phyloP scores from a whole-genome alignment of 92 coral and sea anemone genomes.

The Micromussa lordhowensis region DNA sequence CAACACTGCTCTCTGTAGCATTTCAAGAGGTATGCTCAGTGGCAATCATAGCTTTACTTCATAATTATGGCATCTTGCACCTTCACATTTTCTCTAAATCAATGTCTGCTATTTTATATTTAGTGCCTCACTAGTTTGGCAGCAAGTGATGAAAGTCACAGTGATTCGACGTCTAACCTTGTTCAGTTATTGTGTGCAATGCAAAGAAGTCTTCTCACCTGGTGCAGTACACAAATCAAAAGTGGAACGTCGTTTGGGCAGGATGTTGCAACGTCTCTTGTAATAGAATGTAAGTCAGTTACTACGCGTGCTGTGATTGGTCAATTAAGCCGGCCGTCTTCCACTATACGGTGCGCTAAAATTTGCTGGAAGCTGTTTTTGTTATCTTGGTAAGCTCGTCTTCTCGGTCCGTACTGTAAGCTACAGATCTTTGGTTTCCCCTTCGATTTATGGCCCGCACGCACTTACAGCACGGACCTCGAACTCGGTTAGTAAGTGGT shows the following conservation, averaged over 20 bases:
- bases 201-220: slow-evolving; percentile 92
- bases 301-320: too few relatives aligned
- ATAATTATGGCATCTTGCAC: neutral
- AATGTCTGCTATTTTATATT: neutral
- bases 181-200: slow-evolving; percentile 96
- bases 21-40: slow-evolving; percentile 85
- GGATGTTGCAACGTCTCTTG: slow-evolving; percentile 64
- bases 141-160: slow-evolving; percentile 58
- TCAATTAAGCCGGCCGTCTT: neutral
- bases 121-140: slow-evolving; percentile 79
- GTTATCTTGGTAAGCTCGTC: too few relatives aligned
- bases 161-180: slow-evolving; percentile 86
- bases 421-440: too few relatives aligned
- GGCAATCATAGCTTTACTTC: neutral
- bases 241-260: slow-evolving; percentile 67
- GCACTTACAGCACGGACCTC: too few relatives aligned
- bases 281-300: slow-evolving; percentile 72
- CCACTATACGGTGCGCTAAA: neutral
- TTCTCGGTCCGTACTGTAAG: too few relatives aligned
- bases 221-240: slow-evolving; percentile 87
- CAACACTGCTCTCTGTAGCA: slow-evolving; percentile 93
- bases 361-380: too few relatives aligned
- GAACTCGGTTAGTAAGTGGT: too few relatives aligned
- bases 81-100: neutral
- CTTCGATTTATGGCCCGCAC: too few relatives aligned